Evolutionary conservation across 2,888 invertebrate species (phyloP).

Genomic region (Caenorhabditis sulstoni): DNA sequence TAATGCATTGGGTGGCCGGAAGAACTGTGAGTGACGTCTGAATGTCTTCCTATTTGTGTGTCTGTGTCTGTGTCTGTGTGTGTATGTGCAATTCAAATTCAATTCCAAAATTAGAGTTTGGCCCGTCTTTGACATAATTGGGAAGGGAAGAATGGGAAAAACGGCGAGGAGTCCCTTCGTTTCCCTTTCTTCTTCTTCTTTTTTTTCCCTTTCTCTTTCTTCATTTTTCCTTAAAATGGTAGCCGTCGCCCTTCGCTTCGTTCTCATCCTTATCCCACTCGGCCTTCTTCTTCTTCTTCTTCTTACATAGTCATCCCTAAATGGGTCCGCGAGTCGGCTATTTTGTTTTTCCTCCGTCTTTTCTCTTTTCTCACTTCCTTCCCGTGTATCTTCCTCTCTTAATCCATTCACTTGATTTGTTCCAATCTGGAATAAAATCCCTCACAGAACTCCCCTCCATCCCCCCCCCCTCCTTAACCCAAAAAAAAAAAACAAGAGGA

Average conservation of each 20-base stretch:
- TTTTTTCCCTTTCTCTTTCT: constrained; percentile 11
- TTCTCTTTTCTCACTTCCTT: no score
- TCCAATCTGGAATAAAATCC: background rate
- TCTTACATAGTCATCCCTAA: no score
- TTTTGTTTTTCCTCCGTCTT: no score
- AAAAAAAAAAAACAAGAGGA: background rate
- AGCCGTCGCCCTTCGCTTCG: background rate
- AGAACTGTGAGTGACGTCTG: constrained; percentile 43
- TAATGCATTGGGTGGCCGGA: constrained; percentile 73
- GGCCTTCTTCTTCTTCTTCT: no score
- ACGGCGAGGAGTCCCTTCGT: no score
- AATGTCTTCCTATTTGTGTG: background rate
- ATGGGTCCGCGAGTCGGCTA: no score
- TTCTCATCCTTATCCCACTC: no score
- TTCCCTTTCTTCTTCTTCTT: no score
- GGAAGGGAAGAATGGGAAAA: background rate
- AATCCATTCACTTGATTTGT: no score
- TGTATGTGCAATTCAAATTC: background rate
- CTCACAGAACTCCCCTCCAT: no score
- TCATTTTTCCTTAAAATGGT: constrained; percentile 12
- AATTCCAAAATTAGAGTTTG: constrained; percentile 1
- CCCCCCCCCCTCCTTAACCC: background rate
- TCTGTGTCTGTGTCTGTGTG: constrained; percentile 3
- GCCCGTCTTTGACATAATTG: constrained; percentile 16
- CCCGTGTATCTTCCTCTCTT: no score